These are phyloP conservation scores for Lepidochrysops patricia DNA, from an alignment of 2,888 invertebrate genomes.

Conservation along the genomic window DNA sequence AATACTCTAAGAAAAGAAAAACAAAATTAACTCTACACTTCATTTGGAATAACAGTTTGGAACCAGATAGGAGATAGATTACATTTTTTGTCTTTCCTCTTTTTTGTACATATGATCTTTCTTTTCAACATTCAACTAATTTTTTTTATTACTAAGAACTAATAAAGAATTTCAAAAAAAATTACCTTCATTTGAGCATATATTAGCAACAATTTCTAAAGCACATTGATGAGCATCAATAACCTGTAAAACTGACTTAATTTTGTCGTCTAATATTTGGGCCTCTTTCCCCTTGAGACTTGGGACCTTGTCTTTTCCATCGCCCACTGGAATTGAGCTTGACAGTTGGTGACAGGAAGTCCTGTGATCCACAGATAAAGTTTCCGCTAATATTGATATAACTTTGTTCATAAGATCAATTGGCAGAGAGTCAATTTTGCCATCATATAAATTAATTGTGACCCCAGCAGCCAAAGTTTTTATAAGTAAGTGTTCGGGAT, in stretches of 20 bases:
- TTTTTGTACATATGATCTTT: no score
- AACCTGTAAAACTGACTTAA: conserved; percentile 68
- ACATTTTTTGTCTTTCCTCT: no score
- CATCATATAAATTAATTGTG: conserved; percentile 68
- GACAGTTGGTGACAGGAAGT: conserved; percentile 61
- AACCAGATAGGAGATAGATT: no score
- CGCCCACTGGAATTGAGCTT: conserved; percentile 57
- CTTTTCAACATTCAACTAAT: background rate
- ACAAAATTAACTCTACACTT: no score
- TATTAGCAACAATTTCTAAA: conserved; percentile 81
- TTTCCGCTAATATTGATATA: conserved; percentile 63
- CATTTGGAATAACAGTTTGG: no score
- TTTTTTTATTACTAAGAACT: background rate
- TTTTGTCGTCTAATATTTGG: conserved; percentile 56
- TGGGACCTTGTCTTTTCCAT: conserved; percentile 40
- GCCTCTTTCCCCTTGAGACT: conserved; percentile 50
- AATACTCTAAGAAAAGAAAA: no score
- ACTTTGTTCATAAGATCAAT: conserved; percentile 63
- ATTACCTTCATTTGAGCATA: conserved; percentile 79
- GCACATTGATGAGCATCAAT: conserved; percentile 80
- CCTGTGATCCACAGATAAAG: conserved; percentile 72
- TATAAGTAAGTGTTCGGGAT: conserved; percentile 55
- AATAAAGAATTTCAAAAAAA: background rate
- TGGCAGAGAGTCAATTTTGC: conserved; percentile 53
- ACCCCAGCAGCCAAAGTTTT: conserved; percentile 76